A percentile compares a stretch with the other conserved stretches of the same genome.
phyloP scores from a whole-genome alignment of 2,888 invertebrate genomes.

The Sympetrum striolatum region DNA sequence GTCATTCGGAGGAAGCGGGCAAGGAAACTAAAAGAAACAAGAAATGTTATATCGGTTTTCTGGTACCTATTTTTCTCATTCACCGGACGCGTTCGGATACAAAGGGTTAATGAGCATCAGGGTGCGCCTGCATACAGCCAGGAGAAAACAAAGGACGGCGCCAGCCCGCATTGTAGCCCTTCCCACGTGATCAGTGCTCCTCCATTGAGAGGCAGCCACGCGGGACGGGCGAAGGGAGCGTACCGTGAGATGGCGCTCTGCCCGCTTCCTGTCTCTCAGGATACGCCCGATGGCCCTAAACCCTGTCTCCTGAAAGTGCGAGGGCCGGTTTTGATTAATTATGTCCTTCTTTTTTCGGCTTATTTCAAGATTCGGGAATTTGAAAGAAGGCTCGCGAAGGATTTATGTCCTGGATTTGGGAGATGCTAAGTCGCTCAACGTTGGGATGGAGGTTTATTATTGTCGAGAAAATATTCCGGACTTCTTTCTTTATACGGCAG shows the following conservation, averaged over 20 bases:
- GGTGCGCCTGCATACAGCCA: constrained; percentile 6
- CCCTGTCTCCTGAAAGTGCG: neutral
- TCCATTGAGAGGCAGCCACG: constrained; percentile 21
- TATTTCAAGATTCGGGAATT: neutral
- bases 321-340: neutral
- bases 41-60: neutral
- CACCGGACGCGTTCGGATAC: constrained; percentile 20
- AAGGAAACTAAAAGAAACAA: neutral
- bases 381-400: neutral
- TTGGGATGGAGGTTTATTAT: too few species aligned
- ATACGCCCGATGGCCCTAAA: neutral
- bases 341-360: neutral
- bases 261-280: constrained; percentile 34
- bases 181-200: neutral
- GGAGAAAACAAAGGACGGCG: constrained; percentile 20
- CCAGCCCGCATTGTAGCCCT: constrained; percentile 13
- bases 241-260: constrained; percentile 26
- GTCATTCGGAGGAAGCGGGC: neutral
- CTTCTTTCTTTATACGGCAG: too few species aligned
- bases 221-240: constrained; percentile 19
- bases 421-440: too few species aligned
- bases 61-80: neutral
- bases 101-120: constrained; percentile 39
- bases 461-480: too few species aligned
- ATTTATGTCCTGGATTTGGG: neutral